A percentile compares a stretch with the other conserved stretches of the same genome.
phyloP scores from a whole-genome alignment of 2,113 vertebrate species.

The Mirza zaza region DNA sequence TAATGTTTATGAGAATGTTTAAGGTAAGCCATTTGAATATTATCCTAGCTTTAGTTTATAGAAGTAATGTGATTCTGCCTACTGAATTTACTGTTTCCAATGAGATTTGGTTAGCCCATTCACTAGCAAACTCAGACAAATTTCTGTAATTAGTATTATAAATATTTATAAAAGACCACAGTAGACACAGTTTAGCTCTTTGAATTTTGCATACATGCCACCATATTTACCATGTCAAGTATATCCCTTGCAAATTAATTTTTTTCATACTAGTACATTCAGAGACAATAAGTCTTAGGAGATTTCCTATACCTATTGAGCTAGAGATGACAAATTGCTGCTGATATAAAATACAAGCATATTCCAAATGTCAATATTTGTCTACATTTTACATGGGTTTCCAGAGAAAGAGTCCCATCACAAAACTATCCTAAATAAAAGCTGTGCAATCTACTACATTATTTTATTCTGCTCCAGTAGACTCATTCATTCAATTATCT shows the following conservation, averaged over 20 bases:
- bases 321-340: slow-evolving; percentile 66
- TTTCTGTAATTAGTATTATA: slow-evolving; percentile 80
- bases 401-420: slow-evolving; percentile 48
- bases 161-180: slow-evolving; percentile 80
- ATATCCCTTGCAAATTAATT: slow-evolving; percentile 66
- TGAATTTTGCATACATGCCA: slow-evolving; percentile 73
- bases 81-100: slow-evolving; percentile 64
- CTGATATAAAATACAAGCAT: slow-evolving; percentile 64
- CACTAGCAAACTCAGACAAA: slow-evolving; percentile 67
- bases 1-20: slow-evolving; percentile 40
- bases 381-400: slow-evolving; percentile 43
- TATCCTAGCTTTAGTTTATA: slow-evolving; percentile 67
- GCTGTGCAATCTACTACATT: not conserved
- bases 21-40: slow-evolving; percentile 60
- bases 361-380: slow-evolving; percentile 45
- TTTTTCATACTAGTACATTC: slow-evolving; percentile 49
- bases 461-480: not conserved
- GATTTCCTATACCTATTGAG: slow-evolving; percentile 61
- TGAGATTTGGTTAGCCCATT: slow-evolving; percentile 67
- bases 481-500: slow-evolving; percentile 41
- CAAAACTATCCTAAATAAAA: slow-evolving; percentile 48
- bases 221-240: slow-evolving; percentile 61
- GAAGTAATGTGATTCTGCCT: slow-evolving; percentile 63
- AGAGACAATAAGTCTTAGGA: slow-evolving; percentile 62
- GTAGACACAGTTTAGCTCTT: slow-evolving; percentile 66